Base-by-base conservation (phyloP, 2,113 vertebrate genomes). In the Elephantulus edwardii region DNA sequence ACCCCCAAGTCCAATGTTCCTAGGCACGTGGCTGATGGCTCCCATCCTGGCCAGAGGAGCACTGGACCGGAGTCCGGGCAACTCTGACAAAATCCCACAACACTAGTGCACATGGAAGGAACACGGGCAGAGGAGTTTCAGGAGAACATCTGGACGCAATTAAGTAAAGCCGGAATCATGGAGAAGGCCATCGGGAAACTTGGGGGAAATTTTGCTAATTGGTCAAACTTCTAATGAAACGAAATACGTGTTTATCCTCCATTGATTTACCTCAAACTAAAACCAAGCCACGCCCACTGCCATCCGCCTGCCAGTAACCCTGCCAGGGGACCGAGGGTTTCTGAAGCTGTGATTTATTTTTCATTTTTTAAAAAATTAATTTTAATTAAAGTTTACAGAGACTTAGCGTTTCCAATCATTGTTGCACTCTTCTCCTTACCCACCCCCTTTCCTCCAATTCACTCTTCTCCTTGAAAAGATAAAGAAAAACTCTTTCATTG, bases 181-280 rank as follows among this genome's bases (percentile, higher is more conserved):
- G 54, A 95, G 40, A 26, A 84, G 30, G 30, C 33, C 62, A 64
- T 72, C 89, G 75, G 79, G 58, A 90, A 94, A 85, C 30, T 79
- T 75, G 48, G 80, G 76, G 60, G 66, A 81, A 83, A 81, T 85
- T 86, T 87, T 94, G 48, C 52, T 92, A 62, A 83, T 33, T 58
- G 66, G 48, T 75, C 1, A 28, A 85, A 91, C 88, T 60, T 81
- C 44, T 83, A 50, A 33, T 56, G 30, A 35, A 35, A 22, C 48
- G 48, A n/a, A 33, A 66, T 74, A 28, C 74, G 38, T 38, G 28
- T 77, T 26, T 20, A 28, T 4, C 46, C 38, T 33, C 76, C 48
- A 71, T 83, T 52, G 52, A 74, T 88, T 90, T 86, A 52, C 60
- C 33, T 62, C 30, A 14, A 62, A 62, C 60, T 30, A 33, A 10